Percentiles rank a stretch among this genome's conserved stretches.
phyloP scores from a whole-genome alignment of 2,797 vertebrate genomes.

The Cossypha caffra region DNA sequence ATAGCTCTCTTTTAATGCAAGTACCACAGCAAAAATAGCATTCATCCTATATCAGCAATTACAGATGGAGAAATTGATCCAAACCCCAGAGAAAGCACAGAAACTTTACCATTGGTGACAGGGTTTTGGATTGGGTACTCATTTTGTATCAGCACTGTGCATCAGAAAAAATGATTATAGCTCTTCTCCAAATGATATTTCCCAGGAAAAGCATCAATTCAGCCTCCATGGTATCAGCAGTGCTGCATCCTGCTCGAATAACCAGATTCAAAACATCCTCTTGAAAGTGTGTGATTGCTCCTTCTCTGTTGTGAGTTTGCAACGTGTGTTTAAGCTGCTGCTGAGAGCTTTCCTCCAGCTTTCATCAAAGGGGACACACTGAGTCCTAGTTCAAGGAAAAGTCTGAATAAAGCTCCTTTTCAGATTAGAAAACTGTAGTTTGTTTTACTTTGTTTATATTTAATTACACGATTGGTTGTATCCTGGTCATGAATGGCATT shows the following conservation, averaged over 20 bases:
- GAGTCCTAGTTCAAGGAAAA: constrained; percentile 55
- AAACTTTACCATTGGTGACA: neutral
- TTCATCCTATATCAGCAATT: neutral
- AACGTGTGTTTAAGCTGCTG: constrained; percentile 15
- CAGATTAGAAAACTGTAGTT: constrained; percentile 7
- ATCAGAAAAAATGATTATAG: neutral
- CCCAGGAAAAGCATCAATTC: neutral
- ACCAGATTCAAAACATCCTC: constrained; percentile 33
- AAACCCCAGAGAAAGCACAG: neutral
- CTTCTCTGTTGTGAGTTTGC: neutral
- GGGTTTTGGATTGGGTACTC: neutral
- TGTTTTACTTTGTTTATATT: constrained; percentile 34
- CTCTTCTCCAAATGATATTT: neutral
- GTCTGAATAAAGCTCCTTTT: neutral
- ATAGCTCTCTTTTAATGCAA: neutral
- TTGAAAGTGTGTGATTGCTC: neutral
- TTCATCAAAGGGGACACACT: constrained; percentile 48
- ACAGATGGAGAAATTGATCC: neutral
- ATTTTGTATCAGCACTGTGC: neutral
- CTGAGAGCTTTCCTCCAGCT: constrained; percentile 51
- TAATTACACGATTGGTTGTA: neutral
- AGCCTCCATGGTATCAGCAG: neutral
- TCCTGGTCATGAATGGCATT: neutral
- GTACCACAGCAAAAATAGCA: neutral
- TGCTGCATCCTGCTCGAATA: neutral